Conservation (phyloP, 2,797 vertebrate species). For the Hypotaenidia okinawae region DNA sequence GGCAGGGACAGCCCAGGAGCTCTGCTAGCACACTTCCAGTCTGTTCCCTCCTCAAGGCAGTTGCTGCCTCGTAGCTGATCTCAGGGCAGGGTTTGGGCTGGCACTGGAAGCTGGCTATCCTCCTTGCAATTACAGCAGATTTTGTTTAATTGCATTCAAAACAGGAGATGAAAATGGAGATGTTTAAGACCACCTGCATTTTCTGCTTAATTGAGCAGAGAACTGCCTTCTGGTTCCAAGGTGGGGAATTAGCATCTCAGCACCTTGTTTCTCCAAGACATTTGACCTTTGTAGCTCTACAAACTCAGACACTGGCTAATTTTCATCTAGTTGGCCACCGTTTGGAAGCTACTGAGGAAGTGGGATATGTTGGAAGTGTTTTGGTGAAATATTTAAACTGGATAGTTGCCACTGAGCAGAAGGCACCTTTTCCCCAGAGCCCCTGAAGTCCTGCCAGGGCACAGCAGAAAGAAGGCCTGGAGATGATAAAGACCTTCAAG, state of each 20-base stretch:
- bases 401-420: not conserved
- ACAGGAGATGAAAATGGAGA: not conserved
- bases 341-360: not conserved
- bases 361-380: not conserved
- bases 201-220: slow-evolving; percentile 31
- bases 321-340: slow-evolving; percentile 23
- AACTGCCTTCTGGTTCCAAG: not conserved
- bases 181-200: slow-evolving; percentile 32
- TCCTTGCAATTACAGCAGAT: not conserved
- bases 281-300: slow-evolving; percentile 32
- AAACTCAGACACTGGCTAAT: slow-evolving; percentile 35
- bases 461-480: accelerated
- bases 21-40: not conserved
- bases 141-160: not conserved
- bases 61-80: not conserved
- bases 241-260: slow-evolving; percentile 46
- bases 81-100: not conserved
- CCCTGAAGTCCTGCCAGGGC: not conserved
- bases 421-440: not conserved
- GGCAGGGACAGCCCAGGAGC: not conserved
- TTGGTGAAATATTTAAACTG: slow-evolving; percentile 31
- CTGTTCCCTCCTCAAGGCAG: not conserved
- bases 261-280: slow-evolving; percentile 32
- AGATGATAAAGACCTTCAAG: not conserved
- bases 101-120: not conserved